Evolutionary conservation across 2,797 vertebrate genomes (phyloP).

Genomic region (Rhynchonycteris naso): DNA sequence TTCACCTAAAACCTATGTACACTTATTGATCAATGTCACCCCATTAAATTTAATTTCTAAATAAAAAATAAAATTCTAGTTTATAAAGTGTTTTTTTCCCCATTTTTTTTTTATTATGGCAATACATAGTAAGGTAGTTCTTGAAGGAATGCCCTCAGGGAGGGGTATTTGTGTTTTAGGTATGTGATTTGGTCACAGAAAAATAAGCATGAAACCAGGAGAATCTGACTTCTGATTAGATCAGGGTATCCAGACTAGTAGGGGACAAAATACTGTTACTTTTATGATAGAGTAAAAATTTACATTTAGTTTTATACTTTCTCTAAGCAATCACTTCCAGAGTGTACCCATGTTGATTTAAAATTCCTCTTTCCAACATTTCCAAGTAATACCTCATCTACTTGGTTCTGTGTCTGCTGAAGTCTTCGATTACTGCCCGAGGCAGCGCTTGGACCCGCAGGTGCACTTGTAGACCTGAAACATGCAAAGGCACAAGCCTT

Average conservation of each 20-base stretch:
- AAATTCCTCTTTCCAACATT: not conserved
- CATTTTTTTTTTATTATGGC: not conserved
- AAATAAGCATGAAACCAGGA: not conserved
- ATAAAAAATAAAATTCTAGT: not conserved
- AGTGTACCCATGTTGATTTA: not conserved
- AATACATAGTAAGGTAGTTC: not conserved
- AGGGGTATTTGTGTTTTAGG: not conserved
- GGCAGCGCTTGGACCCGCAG: constrained; percentile 76
- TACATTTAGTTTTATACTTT: not conserved
- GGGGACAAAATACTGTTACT: not conserved
- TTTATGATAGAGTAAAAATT: not conserved
- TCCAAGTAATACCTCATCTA: constrained; percentile 86
- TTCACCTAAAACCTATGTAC: too few relatives aligned
- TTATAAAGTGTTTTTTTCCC: not conserved
- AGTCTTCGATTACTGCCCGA: constrained; percentile 84
- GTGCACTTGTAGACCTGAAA: constrained; percentile 82
- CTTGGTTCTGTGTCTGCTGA: constrained; percentile 89
- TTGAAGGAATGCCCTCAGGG: not conserved
- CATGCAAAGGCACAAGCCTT: not conserved
- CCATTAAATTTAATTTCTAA: too few relatives aligned
- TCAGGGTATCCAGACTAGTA: not conserved
- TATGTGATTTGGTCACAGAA: not conserved
- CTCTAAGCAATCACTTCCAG: not conserved
- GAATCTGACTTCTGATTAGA: not conserved
- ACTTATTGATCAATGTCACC: too few relatives aligned